Evolutionary conservation across 2,113 vertebrate genomes (phyloP).

Genomic region (Oxyura jamaicensis): DNA sequence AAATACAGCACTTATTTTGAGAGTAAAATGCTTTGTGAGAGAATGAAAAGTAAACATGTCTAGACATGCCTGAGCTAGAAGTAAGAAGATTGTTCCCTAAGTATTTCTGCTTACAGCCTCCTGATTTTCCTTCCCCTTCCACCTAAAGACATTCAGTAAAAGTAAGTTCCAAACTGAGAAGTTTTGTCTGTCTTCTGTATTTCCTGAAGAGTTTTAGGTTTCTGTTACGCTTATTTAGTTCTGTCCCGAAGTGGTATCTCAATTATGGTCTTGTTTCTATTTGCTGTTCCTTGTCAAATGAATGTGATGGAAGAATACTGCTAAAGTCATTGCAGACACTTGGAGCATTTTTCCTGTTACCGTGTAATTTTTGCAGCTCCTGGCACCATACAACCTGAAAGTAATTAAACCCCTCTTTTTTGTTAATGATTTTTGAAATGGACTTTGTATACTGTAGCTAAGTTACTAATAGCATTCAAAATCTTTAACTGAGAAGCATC

Average conservation of each 20-base stretch:
- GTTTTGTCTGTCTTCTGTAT: neutral
- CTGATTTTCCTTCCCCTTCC: neutral
- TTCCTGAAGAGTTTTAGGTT: neutral
- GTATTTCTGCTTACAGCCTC: neutral
- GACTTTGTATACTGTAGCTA: neutral
- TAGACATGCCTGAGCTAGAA: neutral
- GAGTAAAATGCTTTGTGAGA: neutral
- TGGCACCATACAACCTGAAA: neutral
- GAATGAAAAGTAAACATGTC: neutral
- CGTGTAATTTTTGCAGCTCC: neutral
- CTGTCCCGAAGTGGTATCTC: neutral
- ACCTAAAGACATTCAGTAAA: neutral
- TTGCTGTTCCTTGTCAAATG: neutral
- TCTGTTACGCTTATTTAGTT: neutral
- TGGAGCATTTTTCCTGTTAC: neutral
- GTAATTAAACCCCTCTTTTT: neutral
- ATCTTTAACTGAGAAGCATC: neutral
- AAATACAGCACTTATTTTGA: neutral
- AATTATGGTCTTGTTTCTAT: neutral
- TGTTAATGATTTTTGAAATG: neutral
- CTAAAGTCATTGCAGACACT: neutral
- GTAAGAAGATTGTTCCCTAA: neutral
- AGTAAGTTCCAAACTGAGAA: neutral
- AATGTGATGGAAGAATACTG: neutral
- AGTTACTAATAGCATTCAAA: neutral